Evolutionary conservation across 2,113 vertebrate genomes (phyloP).

Genomic region (Anhinga anhinga): DNA sequence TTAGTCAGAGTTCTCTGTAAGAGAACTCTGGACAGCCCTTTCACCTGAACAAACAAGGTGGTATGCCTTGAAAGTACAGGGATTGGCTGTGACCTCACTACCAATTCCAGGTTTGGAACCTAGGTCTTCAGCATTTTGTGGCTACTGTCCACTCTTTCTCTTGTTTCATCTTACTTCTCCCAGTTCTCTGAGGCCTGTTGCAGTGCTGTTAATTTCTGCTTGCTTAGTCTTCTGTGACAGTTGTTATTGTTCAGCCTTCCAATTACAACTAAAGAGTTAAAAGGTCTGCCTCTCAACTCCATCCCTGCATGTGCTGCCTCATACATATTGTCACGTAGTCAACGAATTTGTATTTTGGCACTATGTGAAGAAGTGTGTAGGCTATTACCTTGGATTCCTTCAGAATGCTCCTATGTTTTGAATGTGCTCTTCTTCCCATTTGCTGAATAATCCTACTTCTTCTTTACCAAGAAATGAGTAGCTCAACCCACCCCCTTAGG

Average conservation of each 20-base stretch:
- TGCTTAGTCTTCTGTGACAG: not conserved
- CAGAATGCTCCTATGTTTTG: not conserved
- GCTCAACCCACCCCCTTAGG: not conserved
- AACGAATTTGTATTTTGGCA: not conserved
- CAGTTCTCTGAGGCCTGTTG: not conserved
- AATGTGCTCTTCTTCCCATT: not conserved
- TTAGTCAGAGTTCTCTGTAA: no score
- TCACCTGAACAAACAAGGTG: not conserved
- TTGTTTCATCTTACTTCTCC: not conserved
- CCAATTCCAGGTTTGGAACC: not conserved
- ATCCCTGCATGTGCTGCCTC: not conserved
- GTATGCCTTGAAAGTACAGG: not conserved
- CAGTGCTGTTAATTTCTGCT: not conserved
- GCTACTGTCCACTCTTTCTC: not conserved
- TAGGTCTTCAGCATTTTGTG: not conserved
- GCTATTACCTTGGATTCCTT: not conserved
- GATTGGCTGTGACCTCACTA: not conserved
- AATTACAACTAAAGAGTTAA: not conserved
- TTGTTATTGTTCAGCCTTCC: no score
- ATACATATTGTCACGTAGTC: not conserved
- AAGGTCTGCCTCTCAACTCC: not conserved
- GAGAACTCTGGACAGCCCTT: not conserved
- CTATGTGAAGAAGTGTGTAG: not conserved
- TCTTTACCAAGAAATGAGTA: not conserved
- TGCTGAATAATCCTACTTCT: not conserved